Evolutionary conservation across 2,888 invertebrate genomes (phyloP).

Genomic region (Mamestra brassicae): DNA sequence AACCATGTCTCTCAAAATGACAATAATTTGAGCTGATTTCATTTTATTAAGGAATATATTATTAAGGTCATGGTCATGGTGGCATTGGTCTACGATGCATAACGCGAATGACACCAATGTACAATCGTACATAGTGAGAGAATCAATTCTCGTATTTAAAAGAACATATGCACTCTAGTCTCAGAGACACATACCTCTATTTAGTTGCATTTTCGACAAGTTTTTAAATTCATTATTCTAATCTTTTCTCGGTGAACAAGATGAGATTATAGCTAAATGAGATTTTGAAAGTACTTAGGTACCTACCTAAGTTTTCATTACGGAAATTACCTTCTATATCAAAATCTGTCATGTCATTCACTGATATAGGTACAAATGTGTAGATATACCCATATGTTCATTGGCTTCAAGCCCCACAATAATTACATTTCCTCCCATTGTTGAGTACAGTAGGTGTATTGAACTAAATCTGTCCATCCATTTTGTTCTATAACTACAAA

Average conservation of each 20-base stretch:
- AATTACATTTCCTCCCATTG: constrained; percentile 40
- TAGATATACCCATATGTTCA: constrained; percentile 13
- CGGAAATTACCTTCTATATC: background rate
- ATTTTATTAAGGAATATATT: background rate
- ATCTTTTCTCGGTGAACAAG: no score
- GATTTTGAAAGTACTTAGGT: no score
- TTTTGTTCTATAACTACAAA: background rate
- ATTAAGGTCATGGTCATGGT: background rate
- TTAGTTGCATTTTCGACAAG: no score
- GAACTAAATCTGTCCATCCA: background rate
- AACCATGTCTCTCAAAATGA: background rate
- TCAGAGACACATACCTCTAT: background rate
- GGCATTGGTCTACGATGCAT: constrained; percentile 4
- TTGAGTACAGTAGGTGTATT: constrained; percentile 19
- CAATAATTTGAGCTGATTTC: background rate
- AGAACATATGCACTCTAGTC: background rate
- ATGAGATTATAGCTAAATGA: no score
- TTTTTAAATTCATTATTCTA: no score
- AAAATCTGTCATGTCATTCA: background rate
- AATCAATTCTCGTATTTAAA: background rate
- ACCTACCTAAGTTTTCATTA: no score
- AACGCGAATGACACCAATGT: constrained; percentile 5
- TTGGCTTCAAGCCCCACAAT: constrained; percentile 26
- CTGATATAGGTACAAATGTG: background rate
- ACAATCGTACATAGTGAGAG: background rate